Evolutionary conservation across 2,888 invertebrate genomes (phyloP), one percentile per base, ranked within the genome.

Genomic region (Iselma pallidipennis): DNA sequence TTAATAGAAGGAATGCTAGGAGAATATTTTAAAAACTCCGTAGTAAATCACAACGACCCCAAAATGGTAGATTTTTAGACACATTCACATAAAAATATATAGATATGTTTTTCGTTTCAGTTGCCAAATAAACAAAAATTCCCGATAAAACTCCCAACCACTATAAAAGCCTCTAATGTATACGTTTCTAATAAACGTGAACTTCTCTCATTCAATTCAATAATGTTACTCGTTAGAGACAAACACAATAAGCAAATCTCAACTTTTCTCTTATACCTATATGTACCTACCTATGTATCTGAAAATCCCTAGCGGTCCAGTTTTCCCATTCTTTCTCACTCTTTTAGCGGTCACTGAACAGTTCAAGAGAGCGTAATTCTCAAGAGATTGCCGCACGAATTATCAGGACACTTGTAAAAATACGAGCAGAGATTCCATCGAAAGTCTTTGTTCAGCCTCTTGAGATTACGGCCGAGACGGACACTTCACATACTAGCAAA

Each of bases 391-490:
- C 63, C 62, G 62, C 56, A 58, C 65, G 70, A 68, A 70, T 70
- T 70, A 70, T 70, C 70, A 65, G 63, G 70, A 67, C 70, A 68
- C 70, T 68, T 70, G 70, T 70, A 70, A 68, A 70, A 70, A 70
- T 70, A 70, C 67, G 69, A 68, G 68, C 63, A 14, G 62, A 67
- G 68, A 66, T 68, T 68, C 66, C 66, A 68, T 67, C 66, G 66
- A 67, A 61, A 63, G 66, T 66, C 64, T 67, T 68, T 68, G 68
- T 68, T 68, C 55, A 54, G 61, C 49, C 68, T 64, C 68, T 28
- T 28, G 68, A 60, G 66, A 66, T 64, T 60, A 23, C 50, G 50
- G 37, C 55, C 33, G 59, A 50, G 10, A 45, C 10, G 45, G 45
- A 45, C 45, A 45, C 45, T 45, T 45, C 10, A 45, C 45, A 19